Evolutionary conservation across 2,113 vertebrate species (phyloP).

Genomic region (Sprattus sprattus): DNA sequence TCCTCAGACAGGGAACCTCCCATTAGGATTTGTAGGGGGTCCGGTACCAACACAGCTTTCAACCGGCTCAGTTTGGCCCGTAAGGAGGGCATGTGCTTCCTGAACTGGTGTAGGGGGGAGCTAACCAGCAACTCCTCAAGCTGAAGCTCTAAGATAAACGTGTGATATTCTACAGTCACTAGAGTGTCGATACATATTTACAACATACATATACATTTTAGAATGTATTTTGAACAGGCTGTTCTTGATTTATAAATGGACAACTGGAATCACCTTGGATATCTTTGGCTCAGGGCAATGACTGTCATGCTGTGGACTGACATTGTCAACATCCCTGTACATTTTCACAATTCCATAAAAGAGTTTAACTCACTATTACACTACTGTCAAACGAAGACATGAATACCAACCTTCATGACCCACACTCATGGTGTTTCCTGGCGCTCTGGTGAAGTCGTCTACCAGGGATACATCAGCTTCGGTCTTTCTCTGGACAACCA

Average conservation of each 20-base stretch:
- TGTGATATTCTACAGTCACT: not conserved
- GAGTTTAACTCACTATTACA: not conserved
- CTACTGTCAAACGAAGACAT: not conserved
- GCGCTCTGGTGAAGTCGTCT: constrained; percentile 58
- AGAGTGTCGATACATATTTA: not conserved
- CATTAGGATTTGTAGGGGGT: constrained; percentile 57
- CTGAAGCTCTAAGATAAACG: constrained; percentile 6
- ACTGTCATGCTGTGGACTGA: too few species aligned
- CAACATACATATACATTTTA: not conserved
- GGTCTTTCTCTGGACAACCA: constrained; percentile 38
- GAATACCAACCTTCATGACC: constrained; percentile 24
- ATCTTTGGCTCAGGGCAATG: too few species aligned
- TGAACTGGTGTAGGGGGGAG: constrained; percentile 57
- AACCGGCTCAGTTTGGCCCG: constrained; percentile 59
- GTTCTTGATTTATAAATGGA: too few species aligned
- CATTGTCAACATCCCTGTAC: too few species aligned
- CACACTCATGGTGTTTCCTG: constrained; percentile 23
- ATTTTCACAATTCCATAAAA: too few species aligned
- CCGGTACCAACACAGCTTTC: constrained; percentile 58
- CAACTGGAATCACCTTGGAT: too few species aligned
- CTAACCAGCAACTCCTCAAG: constrained; percentile 21
- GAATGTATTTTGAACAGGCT: not conserved
- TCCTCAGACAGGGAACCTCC: constrained; percentile 50
- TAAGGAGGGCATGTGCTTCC: constrained; percentile 59
- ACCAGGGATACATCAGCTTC: constrained; percentile 27